Conservation (phyloP, 2,888 invertebrate genomes). For the Leucania comma region DNA sequence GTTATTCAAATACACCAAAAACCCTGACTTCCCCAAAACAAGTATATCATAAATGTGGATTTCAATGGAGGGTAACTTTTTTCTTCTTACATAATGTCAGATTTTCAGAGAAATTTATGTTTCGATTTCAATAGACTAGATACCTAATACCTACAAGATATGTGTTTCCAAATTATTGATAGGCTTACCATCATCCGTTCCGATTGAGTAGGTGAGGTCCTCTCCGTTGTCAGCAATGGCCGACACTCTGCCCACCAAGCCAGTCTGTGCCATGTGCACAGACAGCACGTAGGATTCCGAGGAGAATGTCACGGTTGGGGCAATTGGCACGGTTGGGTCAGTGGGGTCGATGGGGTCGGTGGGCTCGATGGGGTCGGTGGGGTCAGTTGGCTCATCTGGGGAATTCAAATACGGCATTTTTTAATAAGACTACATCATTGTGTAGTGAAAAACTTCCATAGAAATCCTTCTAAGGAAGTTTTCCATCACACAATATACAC, state of each 20-base stretch:
- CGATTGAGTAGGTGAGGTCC: constrained; percentile 75
- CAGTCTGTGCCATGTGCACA: constrained; percentile 75
- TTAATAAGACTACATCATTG: not conserved
- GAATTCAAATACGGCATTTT: constrained; percentile 8
- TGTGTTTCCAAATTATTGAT: too few species aligned
- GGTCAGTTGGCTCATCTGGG: not conserved
- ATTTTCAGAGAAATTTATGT: too few species aligned
- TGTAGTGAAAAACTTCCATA: too few species aligned
- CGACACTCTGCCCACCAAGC: constrained; percentile 76
- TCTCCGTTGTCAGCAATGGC: constrained; percentile 82
- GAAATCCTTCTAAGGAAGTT: too few species aligned
- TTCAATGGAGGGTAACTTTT: not conserved
- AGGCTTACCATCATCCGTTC: constrained; percentile 73
- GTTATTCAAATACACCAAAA: constrained; percentile 8
- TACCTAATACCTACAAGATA: too few species aligned
- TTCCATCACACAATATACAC: too few species aligned
- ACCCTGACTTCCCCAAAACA: not conserved
- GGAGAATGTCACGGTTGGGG: constrained; percentile 76
- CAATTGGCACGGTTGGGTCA: constrained; percentile 65
- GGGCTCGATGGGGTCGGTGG: not conserved
- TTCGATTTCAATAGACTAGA: too few species aligned
- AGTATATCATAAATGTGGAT: not conserved
- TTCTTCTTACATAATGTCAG: not conserved
- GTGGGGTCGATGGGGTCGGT: not conserved
- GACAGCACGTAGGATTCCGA: constrained; percentile 76